Evolutionary conservation across 2,888 invertebrate species (phyloP).

Genomic region (Drosophila borborema): DNA sequence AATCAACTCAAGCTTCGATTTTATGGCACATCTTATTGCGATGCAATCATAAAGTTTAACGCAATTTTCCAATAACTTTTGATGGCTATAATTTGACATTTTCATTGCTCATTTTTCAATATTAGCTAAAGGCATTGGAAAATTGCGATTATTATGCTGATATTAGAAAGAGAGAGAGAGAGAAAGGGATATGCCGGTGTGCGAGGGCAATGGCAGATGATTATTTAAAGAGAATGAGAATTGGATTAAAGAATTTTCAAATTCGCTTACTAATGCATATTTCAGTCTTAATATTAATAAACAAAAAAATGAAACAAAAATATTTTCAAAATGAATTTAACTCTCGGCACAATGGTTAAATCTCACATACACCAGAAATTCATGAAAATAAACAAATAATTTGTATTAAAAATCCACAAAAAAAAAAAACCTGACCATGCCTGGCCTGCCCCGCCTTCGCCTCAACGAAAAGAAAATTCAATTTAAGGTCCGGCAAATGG

Average conservation of each 20-base stretch:
- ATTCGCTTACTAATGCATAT: no score
- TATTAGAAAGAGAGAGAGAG: not conserved
- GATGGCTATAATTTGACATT: not conserved
- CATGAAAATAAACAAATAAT: not conserved
- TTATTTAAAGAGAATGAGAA: no score
- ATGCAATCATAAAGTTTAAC: constrained; percentile 1
- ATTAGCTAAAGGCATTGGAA: not conserved
- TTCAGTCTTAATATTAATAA: not conserved
- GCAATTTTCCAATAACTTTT: not conserved
- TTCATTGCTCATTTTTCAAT: constrained; percentile 1
- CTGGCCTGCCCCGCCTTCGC: no score
- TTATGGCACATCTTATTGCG: constrained; percentile 1
- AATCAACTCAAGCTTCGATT: constrained; percentile 6
- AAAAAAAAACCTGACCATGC: not conserved
- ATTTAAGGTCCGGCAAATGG: constrained; percentile 11
- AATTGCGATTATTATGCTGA: no score
- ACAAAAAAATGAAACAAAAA: not conserved
- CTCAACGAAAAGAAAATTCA: not conserved
- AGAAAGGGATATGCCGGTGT: no score
- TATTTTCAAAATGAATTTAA: not conserved
- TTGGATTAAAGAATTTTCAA: no score
- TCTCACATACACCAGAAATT: not conserved
- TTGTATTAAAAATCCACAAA: not conserved
- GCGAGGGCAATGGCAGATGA: no score
- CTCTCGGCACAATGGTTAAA: not conserved